These are phyloP conservation scores for Phyllotreta striolata DNA, from an alignment of 2,888 invertebrate species.

Conservation along the genomic window DNA sequence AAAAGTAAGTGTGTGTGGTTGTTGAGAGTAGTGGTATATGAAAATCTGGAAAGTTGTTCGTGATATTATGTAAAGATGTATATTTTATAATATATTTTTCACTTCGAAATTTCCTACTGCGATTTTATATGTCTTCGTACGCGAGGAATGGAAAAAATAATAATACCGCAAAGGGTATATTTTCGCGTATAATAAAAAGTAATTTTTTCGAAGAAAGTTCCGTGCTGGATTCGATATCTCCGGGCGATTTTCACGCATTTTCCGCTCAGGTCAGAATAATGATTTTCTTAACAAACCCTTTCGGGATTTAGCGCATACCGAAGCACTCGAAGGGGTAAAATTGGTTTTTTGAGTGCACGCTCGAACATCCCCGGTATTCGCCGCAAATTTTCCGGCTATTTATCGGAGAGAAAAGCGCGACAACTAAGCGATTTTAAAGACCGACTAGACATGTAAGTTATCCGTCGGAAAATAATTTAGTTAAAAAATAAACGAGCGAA, in stretches of 20 bases:
- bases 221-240: too few relatives aligned
- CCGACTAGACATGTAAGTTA: constrained; percentile 10
- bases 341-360: constrained; percentile 11
- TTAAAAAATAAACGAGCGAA: constrained; percentile 5
- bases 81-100: too few relatives aligned
- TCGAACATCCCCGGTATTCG: constrained; percentile 4
- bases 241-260: constrained; percentile 9
- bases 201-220: too few relatives aligned
- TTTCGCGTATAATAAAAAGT: too few relatives aligned
- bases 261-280: constrained; percentile 17
- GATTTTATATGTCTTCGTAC: too few relatives aligned
- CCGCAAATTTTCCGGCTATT: constrained; percentile 20
- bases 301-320: background rate
- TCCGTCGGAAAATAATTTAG: constrained; percentile 7
- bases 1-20: too few relatives aligned
- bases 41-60: too few relatives aligned
- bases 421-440: constrained; percentile 7
- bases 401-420: constrained; percentile 12
- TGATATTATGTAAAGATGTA: too few relatives aligned
- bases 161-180: too few relatives aligned
- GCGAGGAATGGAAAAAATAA: too few relatives aligned
- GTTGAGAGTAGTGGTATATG: too few relatives aligned
- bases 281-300: constrained; percentile 16
- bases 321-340: constrained; percentile 16
- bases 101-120: too few relatives aligned